Conservation (phyloP, 2,797 vertebrate genomes). For the Anas bernieri region DNA sequence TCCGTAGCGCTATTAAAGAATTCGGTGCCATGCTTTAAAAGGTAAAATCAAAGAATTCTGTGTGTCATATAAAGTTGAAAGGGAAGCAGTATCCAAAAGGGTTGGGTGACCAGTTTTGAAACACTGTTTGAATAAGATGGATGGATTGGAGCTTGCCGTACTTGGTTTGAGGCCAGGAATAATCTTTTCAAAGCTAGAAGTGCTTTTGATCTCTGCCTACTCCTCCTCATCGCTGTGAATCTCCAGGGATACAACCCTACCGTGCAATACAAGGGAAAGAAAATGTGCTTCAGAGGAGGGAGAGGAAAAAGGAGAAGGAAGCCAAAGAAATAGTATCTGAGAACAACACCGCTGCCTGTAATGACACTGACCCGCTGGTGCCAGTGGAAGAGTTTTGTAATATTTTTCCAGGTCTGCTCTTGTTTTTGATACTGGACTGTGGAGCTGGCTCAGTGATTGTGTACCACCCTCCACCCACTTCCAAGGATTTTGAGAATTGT, state of each 20-base stretch:
- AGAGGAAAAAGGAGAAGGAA: slow-evolving; percentile 74
- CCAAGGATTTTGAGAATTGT: neutral
- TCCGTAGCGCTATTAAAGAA: slow-evolving; percentile 45
- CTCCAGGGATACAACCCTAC: slow-evolving; percentile 80
- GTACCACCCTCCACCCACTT: neutral
- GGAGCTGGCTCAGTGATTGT: neutral
- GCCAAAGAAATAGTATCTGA: slow-evolving; percentile 74
- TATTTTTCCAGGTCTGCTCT: slow-evolving; percentile 65
- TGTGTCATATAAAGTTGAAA: slow-evolving; percentile 80
- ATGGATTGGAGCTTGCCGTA: slow-evolving; percentile 78
- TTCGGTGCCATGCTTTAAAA: slow-evolving; percentile 55
- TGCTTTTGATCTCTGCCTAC: slow-evolving; percentile 79
- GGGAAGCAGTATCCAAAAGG: slow-evolving; percentile 71
- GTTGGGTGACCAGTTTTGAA: slow-evolving; percentile 79
- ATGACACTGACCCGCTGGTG: slow-evolving; percentile 57
- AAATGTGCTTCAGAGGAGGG: slow-evolving; percentile 67
- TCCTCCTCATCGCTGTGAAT: slow-evolving; percentile 75
- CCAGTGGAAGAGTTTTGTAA: slow-evolving; percentile 74
- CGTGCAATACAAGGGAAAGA: slow-evolving; percentile 65
- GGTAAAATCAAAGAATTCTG: slow-evolving; percentile 78
- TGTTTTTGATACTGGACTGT: slow-evolving; percentile 60
- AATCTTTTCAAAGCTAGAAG: slow-evolving; percentile 79
- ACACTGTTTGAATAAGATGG: slow-evolving; percentile 77
- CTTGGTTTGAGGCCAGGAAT: slow-evolving; percentile 82
- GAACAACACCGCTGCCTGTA: slow-evolving; percentile 64